phyloP scores from a whole-genome alignment of 1,140 invertebrate species.

The Lasioglossum baleicum region DNA sequence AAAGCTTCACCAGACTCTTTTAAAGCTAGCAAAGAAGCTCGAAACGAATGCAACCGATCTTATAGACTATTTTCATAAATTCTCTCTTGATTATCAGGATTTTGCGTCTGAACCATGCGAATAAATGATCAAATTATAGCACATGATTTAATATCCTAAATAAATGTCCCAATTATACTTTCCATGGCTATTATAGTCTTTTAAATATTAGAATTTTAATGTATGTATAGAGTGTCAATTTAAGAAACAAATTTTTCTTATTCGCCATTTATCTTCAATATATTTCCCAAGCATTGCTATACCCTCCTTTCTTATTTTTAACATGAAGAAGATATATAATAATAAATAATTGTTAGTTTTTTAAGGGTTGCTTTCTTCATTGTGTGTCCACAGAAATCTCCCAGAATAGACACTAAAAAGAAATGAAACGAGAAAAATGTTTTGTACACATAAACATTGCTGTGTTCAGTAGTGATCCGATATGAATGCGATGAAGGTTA shows the following conservation, averaged over 20 bases:
- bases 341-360: too few relatives aligned
- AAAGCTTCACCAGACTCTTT: slow-evolving; percentile 16
- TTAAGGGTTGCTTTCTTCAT: too few relatives aligned
- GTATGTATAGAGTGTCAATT: too few relatives aligned
- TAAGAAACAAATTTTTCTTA: too few relatives aligned
- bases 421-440: background rate
- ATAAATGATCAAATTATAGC: background rate
- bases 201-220: too few relatives aligned
- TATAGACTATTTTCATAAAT: slow-evolving; percentile 13
- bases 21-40: background rate
- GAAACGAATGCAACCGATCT: slow-evolving; percentile 33
- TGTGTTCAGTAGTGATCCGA: background rate
- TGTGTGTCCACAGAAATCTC: background rate
- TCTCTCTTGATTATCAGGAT: slow-evolving; percentile 17
- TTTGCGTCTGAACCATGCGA: background rate
- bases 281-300: too few relatives aligned
- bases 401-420: background rate
- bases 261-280: too few relatives aligned
- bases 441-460: background rate
- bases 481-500: background rate
- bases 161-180: background rate
- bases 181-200: too few relatives aligned
- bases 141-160: background rate
- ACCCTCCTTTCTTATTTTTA: too few relatives aligned
- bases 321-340: too few relatives aligned